Conservation (phyloP, 1,140 invertebrate species). For the Macrostomum lignano region DNA sequence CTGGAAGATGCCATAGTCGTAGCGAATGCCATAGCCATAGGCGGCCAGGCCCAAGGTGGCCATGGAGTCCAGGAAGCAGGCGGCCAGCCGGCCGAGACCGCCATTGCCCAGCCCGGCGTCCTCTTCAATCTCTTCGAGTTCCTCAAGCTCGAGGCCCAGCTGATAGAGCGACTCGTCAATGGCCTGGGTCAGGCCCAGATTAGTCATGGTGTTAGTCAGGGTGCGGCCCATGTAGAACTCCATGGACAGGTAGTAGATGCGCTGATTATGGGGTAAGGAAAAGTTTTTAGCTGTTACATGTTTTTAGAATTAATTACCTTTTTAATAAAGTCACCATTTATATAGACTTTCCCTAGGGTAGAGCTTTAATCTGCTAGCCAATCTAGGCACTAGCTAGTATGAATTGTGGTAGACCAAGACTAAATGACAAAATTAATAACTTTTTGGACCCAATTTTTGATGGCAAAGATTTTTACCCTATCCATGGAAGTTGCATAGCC, state of each 20-base stretch:
- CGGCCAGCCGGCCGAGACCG: constrained; percentile 73
- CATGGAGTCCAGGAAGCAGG: constrained; percentile 96
- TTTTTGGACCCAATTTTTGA: too few species aligned
- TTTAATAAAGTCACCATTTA: background rate
- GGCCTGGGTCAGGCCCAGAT: constrained; percentile 75
- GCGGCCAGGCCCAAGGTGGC: constrained; percentile 73
- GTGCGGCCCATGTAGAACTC: constrained; percentile 97
- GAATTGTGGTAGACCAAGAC: too few species aligned
- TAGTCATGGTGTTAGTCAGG: constrained; percentile 93
- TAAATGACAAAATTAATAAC: too few species aligned
- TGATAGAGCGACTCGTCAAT: constrained; percentile 94
- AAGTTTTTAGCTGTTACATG: background rate
- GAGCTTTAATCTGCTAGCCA: background rate
- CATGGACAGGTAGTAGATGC: constrained; percentile 87
- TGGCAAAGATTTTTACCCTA: background rate
- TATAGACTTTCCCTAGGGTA: background rate
- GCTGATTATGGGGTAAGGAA: constrained; percentile 32
- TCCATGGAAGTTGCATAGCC: background rate
- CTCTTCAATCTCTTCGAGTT: constrained; percentile 79
- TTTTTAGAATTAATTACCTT: background rate
- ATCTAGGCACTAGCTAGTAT: too few species aligned
- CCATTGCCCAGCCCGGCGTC: constrained; percentile 98
- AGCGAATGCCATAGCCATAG: constrained; percentile 91
- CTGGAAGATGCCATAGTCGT: constrained; percentile 94
- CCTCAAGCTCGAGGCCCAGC: constrained; percentile 87